Conservation (phyloP, 2,888 invertebrate genomes). For the Hoplodrina blanda region DNA sequence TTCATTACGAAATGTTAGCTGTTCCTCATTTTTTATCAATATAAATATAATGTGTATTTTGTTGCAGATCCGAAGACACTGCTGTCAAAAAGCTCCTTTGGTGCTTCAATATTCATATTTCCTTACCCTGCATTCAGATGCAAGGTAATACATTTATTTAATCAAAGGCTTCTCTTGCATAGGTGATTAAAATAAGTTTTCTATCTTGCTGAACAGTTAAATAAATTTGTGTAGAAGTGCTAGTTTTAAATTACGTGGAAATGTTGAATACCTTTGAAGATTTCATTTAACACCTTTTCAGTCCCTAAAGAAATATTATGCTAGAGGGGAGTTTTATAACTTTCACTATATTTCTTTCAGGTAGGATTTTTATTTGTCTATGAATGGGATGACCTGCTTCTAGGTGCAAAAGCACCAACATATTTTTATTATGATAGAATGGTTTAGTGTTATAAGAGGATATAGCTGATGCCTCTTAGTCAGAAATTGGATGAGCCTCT, state of each 20-base stretch:
- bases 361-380: constrained; percentile 79
- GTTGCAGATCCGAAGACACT: constrained; percentile 55
- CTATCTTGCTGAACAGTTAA: not conserved
- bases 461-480: constrained; percentile 91
- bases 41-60: constrained; percentile 28
- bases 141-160: constrained; percentile 57
- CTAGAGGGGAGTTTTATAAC: constrained; percentile 45
- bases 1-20: too few species aligned
- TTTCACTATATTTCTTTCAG: constrained; percentile 76
- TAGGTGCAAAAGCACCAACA: constrained; percentile 87
- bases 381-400: constrained; percentile 81
- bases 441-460: constrained; percentile 87
- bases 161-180: not conserved
- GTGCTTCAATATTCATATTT: constrained; percentile 60
- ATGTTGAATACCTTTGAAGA: not conserved
- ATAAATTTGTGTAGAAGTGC: not conserved
- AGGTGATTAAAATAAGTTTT: constrained; percentile 3
- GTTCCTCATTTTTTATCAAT: not conserved
- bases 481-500: constrained; percentile 90
- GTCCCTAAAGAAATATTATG: constrained; percentile 22
- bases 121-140: constrained; percentile 65
- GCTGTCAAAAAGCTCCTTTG: constrained; percentile 49
- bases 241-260: not conserved
- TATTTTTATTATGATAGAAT: constrained; percentile 87
- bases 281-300: not conserved